Evolutionary conservation across 2,888 invertebrate genomes (phyloP), one percentile per base, ranked within the genome.

Genomic region (Drosophila phalerata): DNA sequence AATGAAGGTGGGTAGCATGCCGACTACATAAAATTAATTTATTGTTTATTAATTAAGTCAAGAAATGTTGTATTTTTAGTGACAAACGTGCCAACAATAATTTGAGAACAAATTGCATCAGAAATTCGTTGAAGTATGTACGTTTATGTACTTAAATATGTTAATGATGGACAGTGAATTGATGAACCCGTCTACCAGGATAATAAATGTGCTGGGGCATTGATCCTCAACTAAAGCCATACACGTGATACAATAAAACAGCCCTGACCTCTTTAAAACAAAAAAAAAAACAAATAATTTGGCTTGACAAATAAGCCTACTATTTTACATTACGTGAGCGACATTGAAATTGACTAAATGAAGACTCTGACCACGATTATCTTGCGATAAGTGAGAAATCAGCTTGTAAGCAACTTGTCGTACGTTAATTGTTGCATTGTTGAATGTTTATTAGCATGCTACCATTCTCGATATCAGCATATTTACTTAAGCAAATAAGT

Each of bases 321-420:
- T 11, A 67, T 32, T 51, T 51, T 48, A 62, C 34, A 62, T 60
- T 81, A 88, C 79, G 83, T 81, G 85, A 66, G 70, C 73, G 82
- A 85, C 82, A 88, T 85, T 83, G 78, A 73, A 73, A 82, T 64
- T 19, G 63, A 51, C 77, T 66, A 53, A 52, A 48, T 51, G 73
- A 83, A 73, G 73, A 77, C 70, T 63, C 25, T 3, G 45, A 17
- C 28, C 13, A 28, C 45, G 34, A 28, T 56, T 63, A 55, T 48
- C 48, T 40, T 4, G 10, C 40, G 40, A 55, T 22, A 56, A 48
- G 43, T 56, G 43, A 19, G 63, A 55, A 30, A 55, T 34, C 40
- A 32, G 62, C n/a, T 55, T 63, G 55, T 62, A 32, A 61, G 32
- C 53, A n/a, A 38, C 28, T 47, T 52, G 49, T 49, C 22, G 53